Conservation (phyloP, 2,797 vertebrate species). For the Chaenodraco wilsoni region DNA sequence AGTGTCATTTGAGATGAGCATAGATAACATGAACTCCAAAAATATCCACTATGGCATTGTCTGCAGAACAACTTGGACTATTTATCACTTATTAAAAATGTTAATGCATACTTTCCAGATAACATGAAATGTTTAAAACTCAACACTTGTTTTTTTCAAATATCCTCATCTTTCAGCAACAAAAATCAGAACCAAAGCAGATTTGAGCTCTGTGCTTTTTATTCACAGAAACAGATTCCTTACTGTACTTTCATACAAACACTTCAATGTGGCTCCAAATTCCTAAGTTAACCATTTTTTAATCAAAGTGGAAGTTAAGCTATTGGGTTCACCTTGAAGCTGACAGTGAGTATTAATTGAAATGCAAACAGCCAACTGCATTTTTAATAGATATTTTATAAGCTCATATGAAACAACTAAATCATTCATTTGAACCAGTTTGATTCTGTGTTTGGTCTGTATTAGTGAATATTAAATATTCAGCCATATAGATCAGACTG, state of each 20-base stretch:
- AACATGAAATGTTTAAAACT: slow-evolving; percentile 5
- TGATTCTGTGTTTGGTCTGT: background rate
- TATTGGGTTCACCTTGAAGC: slow-evolving; percentile 1
- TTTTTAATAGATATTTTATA: background rate
- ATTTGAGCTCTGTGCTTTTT: slow-evolving; percentile 20
- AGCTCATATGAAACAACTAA: background rate
- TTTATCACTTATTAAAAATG: background rate
- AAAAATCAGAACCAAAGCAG: slow-evolving; percentile 9
- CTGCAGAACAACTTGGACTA: background rate
- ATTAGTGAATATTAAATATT: slow-evolving; percentile 1
- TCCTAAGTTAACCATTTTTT: slow-evolving; percentile 5
- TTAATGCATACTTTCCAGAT: background rate
- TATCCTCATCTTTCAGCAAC: background rate
- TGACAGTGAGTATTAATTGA: background rate
- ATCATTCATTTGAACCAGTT: background rate
- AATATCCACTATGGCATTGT: background rate
- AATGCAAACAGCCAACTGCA: background rate
- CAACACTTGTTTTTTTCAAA: background rate
- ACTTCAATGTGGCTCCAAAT: background rate
- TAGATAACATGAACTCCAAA: background rate
- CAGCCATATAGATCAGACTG: background rate
- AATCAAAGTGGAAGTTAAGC: slow-evolving; percentile 9
- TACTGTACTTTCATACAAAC: background rate
- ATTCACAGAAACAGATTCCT: slow-evolving; percentile 21
- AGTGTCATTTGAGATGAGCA: background rate